phyloP scores from a whole-genome alignment of 1,140 invertebrate genomes.

The Geopemphigus sp. region DNA sequence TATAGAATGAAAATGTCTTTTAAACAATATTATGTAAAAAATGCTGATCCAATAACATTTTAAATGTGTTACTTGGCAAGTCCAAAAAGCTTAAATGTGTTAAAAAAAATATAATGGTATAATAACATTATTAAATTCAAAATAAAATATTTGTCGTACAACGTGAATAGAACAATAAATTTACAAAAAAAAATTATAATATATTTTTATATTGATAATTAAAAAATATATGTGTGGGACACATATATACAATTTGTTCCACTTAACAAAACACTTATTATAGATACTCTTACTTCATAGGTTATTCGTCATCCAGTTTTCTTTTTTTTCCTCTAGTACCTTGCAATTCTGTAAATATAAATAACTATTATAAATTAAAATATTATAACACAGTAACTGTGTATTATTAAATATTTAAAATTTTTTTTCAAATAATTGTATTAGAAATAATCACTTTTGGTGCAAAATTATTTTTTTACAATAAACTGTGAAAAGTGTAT shows the following conservation, averaged over 20 bases:
- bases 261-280: constrained; percentile 32
- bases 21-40: neutral
- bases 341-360: constrained; percentile 33
- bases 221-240: constrained; percentile 11
- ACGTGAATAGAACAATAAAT: constrained; percentile 31
- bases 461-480: neutral
- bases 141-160: constrained; percentile 36
- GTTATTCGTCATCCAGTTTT: constrained; percentile 30
- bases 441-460: neutral
- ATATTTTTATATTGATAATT: constrained; percentile 17
- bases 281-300: neutral
- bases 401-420: neutral
- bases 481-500: constrained; percentile 6
- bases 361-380: neutral
- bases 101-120: constrained; percentile 22
- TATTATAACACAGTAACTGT: neutral
- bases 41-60: neutral
- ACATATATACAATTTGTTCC: constrained; percentile 46
- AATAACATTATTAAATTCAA: constrained; percentile 39
- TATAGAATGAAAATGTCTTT: neutral
- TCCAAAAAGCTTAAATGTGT: neutral
- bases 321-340: constrained; percentile 35
- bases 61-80: neutral
- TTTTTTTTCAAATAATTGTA: neutral
- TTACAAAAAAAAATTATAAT: constrained; percentile 12